Conservation (phyloP, 2,888 invertebrate species). For the Apotomis capreana region DNA sequence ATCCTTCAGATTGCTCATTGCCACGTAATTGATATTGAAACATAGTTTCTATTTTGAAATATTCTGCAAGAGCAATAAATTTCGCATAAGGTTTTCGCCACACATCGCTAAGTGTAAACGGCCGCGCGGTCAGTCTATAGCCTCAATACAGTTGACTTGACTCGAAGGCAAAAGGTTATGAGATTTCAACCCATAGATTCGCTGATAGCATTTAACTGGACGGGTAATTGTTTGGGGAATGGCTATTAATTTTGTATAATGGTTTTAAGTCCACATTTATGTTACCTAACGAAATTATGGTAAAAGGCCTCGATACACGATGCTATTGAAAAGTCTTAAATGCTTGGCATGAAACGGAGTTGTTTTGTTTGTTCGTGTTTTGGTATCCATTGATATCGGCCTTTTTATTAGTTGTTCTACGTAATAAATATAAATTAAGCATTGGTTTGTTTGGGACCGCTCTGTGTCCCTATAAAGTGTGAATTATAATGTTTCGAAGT, state of each 20-base stretch:
- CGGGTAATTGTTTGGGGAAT: conserved; percentile 79
- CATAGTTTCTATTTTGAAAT: conserved; percentile 17
- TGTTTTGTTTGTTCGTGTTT: conserved; percentile 50
- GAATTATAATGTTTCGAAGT: conserved; percentile 23
- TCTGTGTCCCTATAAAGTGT: conserved; percentile 22
- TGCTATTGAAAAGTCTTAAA: conserved; percentile 67
- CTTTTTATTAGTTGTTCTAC: conserved; percentile 40
- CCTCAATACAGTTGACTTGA: conserved; percentile 61
- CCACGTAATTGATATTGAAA: neutral
- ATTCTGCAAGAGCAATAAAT: conserved; percentile 2
- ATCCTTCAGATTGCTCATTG: neutral
- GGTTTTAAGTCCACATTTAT: conserved; percentile 70
- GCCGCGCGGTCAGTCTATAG: conserved; percentile 51
- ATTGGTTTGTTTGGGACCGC: conserved; percentile 14
- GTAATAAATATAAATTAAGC: conserved; percentile 40
- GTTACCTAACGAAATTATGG: conserved; percentile 72
- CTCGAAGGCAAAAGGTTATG: conserved; percentile 79
- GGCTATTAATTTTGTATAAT: conserved; percentile 78
- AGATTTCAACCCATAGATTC: conserved; percentile 79
- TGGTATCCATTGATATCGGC: conserved; percentile 42
- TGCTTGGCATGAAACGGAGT: conserved; percentile 57
- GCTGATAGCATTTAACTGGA: conserved; percentile 78
- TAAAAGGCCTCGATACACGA: conserved; percentile 57
- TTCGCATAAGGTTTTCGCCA: conserved; percentile 45
- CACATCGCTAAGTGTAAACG: conserved; percentile 54